These are phyloP conservation scores for Drosophila ananassae DNA, from an alignment of 1,140 invertebrate species.

Conservation along the genomic window DNA sequence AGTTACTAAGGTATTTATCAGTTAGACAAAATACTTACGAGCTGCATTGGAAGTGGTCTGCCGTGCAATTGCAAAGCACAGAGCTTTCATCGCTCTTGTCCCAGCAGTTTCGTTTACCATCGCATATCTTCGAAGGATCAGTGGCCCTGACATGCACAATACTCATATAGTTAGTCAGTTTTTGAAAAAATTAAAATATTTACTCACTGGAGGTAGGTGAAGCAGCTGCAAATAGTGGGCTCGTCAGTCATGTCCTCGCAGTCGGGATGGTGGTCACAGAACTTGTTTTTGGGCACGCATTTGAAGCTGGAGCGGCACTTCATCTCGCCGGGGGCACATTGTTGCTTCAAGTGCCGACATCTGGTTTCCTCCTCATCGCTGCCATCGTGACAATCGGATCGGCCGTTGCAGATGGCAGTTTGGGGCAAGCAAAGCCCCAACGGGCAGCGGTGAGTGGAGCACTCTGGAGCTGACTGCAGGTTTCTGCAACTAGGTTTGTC, in stretches of 20 bases:
- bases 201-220: slow-evolving; percentile 86
- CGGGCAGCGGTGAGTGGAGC: slow-evolving; percentile 86
- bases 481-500: slow-evolving; percentile 58
- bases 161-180: neutral
- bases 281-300: slow-evolving; percentile 88
- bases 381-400: slow-evolving; percentile 88
- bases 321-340: slow-evolving; percentile 85
- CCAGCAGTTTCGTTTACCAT: slow-evolving; percentile 90
- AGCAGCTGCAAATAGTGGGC: slow-evolving; percentile 87
- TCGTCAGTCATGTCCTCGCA: slow-evolving; percentile 91
- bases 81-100: slow-evolving; percentile 92
- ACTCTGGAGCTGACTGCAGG: slow-evolving; percentile 72
- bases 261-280: slow-evolving; percentile 88
- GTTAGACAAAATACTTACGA: slow-evolving; percentile 72
- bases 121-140: slow-evolving; percentile 88
- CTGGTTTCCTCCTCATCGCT: slow-evolving; percentile 86
- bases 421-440: slow-evolving; percentile 89
- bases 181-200: neutral
- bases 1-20: neutral
- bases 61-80: slow-evolving; percentile 87
- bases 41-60: slow-evolving; percentile 85
- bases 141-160: slow-evolving; percentile 84
- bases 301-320: slow-evolving; percentile 87
- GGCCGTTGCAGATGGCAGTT: slow-evolving; percentile 88
- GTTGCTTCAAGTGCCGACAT: slow-evolving; percentile 81